Base-by-base conservation (phyloP, 2,888 invertebrate genomes). In the Philereme transversata region DNA sequence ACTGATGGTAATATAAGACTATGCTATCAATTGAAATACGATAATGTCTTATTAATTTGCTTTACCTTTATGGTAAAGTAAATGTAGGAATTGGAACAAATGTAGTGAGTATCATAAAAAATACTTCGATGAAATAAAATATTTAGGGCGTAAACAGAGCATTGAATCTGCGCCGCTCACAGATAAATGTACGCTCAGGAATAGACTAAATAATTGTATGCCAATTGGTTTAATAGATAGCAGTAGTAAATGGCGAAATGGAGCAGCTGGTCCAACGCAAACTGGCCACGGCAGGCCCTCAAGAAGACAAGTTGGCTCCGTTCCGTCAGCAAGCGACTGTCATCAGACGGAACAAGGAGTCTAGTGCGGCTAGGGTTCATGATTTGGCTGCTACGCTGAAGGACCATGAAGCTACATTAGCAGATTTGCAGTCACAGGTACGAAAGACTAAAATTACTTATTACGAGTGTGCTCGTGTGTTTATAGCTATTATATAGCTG, bases 281-380 rank as follows among this genome's bases (percentile, higher is more conserved):
- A 68, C 92, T 97, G 79, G 93, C 94, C 7, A 92, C 93, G 40
- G 92, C 94, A 0, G 95, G 95, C 61, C 94, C 94, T 73, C 91
- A 93, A 58, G 93, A 93, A 62, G 97, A 97, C 81, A 96, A 97
- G 80, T 88, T 97, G 65, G 95, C 96, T 1, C 95, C 97, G 47
- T 97, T 97, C 79, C 93, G 97, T 40, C 97, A 98, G 78, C 97
- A 98, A 87, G 97, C 97, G 0, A 93, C 95, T 0, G 95, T 96
- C 34, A 96, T 97, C 50, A 93, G 95, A 8, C 94, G 97, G 60
- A 97, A 97, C 80, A 97, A 97, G 80, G 96, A 96, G 66, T 93
- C 94, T 10, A 94, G 95, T 43, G 96, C 96, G 0, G 95, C 95
- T 66, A 93, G 94, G 60, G 93, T 97, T 35, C 94, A 95, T 66